Percentiles rank a stretch among this genome's conserved stretches.
These are phyloP conservation scores for Heliopora coerulea DNA, from an alignment of 92 coral and sea anemone genomes.

Conservation along the genomic window DNA sequence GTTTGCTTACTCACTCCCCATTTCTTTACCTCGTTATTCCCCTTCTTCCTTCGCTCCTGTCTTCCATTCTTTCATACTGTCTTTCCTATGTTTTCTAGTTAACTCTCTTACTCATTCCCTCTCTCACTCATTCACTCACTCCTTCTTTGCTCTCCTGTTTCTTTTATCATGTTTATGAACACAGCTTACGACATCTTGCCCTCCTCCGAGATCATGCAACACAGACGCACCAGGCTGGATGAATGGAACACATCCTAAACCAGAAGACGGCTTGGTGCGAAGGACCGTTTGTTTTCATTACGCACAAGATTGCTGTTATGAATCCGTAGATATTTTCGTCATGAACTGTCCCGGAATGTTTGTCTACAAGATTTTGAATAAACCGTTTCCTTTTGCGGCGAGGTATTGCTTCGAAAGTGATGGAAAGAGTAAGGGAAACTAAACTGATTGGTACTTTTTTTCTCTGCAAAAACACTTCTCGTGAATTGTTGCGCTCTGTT, in stretches of 20 bases:
- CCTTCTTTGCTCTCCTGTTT: too few species aligned
- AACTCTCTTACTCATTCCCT: too few species aligned
- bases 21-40: too few species aligned
- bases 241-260: constrained; percentile 3
- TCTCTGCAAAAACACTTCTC: too few species aligned
- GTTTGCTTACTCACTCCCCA: too few species aligned
- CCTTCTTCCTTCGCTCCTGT: too few species aligned
- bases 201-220: background rate
- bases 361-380: background rate
- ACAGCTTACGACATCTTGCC: constrained; percentile 14
- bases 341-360: constrained; percentile 22
- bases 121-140: too few species aligned
- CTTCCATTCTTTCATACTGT: too few species aligned
- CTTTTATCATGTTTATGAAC: too few species aligned
- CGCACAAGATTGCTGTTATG: constrained; percentile 10
- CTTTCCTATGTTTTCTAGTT: too few species aligned
- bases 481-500: too few species aligned
- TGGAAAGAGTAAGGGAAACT: background rate
- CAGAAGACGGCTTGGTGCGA: constrained; percentile 4
- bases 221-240: constrained; percentile 23
- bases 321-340: background rate
- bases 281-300: constrained; percentile 11
- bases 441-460: too few species aligned
- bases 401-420: constrained; percentile 19
- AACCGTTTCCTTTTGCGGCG: background rate